Base-by-base conservation (phyloP, 1,140 invertebrate genomes). In the Heterodera carotae region DNA sequence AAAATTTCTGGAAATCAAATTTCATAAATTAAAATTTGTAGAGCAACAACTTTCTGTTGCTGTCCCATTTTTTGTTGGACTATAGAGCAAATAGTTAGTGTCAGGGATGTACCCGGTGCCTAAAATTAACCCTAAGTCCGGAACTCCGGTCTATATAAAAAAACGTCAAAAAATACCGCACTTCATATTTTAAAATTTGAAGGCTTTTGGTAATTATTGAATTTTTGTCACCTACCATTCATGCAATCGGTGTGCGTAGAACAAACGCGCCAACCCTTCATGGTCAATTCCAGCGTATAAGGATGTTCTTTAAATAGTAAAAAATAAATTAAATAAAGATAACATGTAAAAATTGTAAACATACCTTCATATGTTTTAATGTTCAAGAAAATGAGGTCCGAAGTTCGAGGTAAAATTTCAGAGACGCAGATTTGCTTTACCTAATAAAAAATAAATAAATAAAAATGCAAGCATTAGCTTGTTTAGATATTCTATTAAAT, bases 361-460 rank as follows among this genome's bases (percentile, higher is more conserved):
- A 31, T 69, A 86, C 83, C 82, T 76, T 85, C 85, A 33, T 82
- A 68, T 18, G 85, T 86, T 81, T 86, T 86, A 4, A 86, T 71
- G 75, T 87, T 86, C 18, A 86, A 77, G 79, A 86, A 86, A 72
- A 86, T 88, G 2, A 86, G 70, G n/a, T 87, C 86, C 22, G 77
- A 53, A 4, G 85, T 87, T 18, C 83, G 60, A 3, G 85, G 85
- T 1, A 86, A 73, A 53, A 86, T 86, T 68, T 86, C 85, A 5
- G 86, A 87, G 1, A 86, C 85, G 43, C 36, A 83, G n/a, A 86
- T 86, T 27, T 76, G 64, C 22, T 81, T 56, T 2, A 86, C 84
- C 43, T 56, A 66, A 43, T 4, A 66, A 48, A 48, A 56, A 27
- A n/a, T n/a, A n/a, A n/a, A n/a, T n/a, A n/a, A n/a, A n/a, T n/a